A percentile compares a stretch with the other conserved stretches of the same genome.
Conservation (phyloP, 2,113 vertebrate species). For the Semicossyphus pulcher region DNA sequence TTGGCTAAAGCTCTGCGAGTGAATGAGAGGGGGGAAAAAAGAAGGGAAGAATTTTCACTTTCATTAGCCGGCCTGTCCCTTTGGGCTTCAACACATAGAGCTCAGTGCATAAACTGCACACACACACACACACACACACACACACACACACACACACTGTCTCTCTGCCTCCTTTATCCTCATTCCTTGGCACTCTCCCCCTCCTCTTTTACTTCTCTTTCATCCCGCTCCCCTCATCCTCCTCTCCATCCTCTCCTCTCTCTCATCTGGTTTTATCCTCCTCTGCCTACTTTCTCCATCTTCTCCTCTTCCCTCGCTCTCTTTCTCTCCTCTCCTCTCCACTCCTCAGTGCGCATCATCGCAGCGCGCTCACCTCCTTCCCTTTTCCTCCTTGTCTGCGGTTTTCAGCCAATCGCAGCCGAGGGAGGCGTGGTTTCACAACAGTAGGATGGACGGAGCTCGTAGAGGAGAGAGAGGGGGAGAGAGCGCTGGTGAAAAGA, state of each 20-base stretch:
- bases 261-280: constrained; percentile 14
- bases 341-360: constrained; percentile 37
- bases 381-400: constrained; percentile 22
- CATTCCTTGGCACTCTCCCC: constrained; percentile 18
- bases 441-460: constrained; percentile 58
- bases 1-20: constrained; percentile 56
- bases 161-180: constrained; percentile 30
- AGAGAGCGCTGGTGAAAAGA: constrained; percentile 59
- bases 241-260: constrained; percentile 29
- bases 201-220: constrained; percentile 38
- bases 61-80: constrained; percentile 75
- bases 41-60: constrained; percentile 67
- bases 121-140: constrained; percentile 7
- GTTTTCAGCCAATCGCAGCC: constrained; percentile 73
- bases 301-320: background rate
- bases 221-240: constrained; percentile 35
- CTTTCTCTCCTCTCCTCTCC: background rate
- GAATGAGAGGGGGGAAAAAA: constrained; percentile 38
- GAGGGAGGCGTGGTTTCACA: constrained; percentile 65
- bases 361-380: constrained; percentile 36
- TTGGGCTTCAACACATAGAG: constrained; percentile 64
- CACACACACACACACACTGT: background rate
- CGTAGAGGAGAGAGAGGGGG: constrained; percentile 23
- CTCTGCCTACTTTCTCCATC: background rate
- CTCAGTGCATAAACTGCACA: constrained; percentile 34